Percentiles rank a stretch among this genome's conserved stretches.
Conservation (phyloP, 2,888 invertebrate species). For the Melanophora roralis region DNA sequence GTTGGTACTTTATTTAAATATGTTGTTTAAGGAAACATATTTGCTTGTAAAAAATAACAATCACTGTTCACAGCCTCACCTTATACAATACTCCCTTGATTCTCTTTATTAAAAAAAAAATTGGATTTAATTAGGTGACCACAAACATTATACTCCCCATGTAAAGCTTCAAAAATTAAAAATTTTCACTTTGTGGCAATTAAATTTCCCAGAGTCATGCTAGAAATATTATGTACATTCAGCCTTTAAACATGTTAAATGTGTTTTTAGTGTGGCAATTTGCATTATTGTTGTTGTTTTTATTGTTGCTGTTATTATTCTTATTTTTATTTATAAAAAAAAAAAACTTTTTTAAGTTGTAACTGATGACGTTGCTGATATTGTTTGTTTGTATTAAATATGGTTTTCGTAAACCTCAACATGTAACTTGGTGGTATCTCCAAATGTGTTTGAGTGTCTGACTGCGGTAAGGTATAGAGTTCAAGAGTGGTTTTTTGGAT, state of each 20-base stretch:
- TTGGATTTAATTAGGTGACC: no score
- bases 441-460: background rate
- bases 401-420: background rate
- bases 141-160: no score
- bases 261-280: constrained; percentile 30
- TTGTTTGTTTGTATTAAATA: constrained; percentile 19
- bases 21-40: no score
- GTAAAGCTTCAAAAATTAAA: no score
- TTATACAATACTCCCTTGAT: no score
- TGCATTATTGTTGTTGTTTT: constrained; percentile 25
- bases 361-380: constrained; percentile 5
- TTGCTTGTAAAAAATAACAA: no score
- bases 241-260: constrained; percentile 14
- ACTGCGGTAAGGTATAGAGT: constrained; percentile 45
- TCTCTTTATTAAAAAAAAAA: no score
- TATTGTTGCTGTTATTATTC: background rate
- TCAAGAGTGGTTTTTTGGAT: constrained; percentile 57
- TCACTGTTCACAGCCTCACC: no score
- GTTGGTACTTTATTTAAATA: no score
- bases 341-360: background rate
- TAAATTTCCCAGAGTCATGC: background rate
- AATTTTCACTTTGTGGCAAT: background rate
- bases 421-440: background rate
- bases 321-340: background rate
- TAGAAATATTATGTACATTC: background rate